Evolutionary conservation across 2,797 vertebrate species (phyloP), one percentile per base, ranked within the genome.

Genomic region (Protonibea diacanthus): DNA sequence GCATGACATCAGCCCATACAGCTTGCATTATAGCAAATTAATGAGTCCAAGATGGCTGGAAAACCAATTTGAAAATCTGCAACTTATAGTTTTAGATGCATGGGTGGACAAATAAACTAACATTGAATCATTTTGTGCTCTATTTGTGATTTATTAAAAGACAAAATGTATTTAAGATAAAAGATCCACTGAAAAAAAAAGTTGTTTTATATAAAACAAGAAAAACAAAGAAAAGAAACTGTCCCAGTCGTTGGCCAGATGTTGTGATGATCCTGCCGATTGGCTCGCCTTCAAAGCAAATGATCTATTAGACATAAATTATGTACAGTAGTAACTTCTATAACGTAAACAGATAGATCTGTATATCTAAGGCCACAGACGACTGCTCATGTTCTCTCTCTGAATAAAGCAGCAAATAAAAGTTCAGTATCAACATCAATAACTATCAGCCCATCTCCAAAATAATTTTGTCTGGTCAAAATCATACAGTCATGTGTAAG

Each of bases 281-380:
- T 79, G 60, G 42, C 23, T 67, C 20, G 11, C 11, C 33, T 63
- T 81, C 33, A 66, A 82, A 61, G 48, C 42, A 71, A 67, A 66
- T 51, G 27, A 38, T 48, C 5, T 10, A 45, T 15, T 14, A 66
- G 10, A 23, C 70, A 73, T 51, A 51, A 8, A 70, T 51, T 40
- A 1, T 33, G 7, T 51, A 44, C 18, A 17, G 18, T 33, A n/a
- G 20, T 20, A 25, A 57, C 57, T 71, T 69, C 3, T 42, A 11
- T 67, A 59, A 59, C 18, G 15, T 17, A 48, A 67, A 72, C 3
- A 51, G 38, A 74, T 25, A 23, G 4, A 62, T 71, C 40, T 66
- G 23, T 38, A 45, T 17, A 60, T 58, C n/a, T 67, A 51, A 29
- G 12, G 27, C 1, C 17, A 56, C 11, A 1, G 14, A 56, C 33